Evolutionary conservation across 35 echinoderm and acorn worm genomes (phyloP), one percentile per base, ranked within the genome.

Genomic region (Holothuria glaberrima): DNA sequence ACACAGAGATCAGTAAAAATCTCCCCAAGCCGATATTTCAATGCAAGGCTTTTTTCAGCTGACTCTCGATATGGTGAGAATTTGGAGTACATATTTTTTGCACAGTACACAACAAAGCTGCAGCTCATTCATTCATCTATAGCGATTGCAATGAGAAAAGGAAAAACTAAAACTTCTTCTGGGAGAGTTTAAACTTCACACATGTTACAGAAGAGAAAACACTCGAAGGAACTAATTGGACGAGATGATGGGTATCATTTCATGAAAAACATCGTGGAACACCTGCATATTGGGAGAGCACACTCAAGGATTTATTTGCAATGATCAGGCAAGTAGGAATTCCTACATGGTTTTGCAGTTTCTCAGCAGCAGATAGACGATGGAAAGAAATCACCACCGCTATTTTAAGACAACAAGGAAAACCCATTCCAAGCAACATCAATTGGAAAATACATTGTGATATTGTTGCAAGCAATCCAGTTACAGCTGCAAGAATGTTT

Each of bases 401-500:
- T 22, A 46, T 89, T 24, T 41, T 89, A 36, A 60, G 46, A 52
- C 75, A 92, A 78, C 64, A 62, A 72, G 86, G 86, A 64, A 77
- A 91, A 31, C 7, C 21, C 65, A 78, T 71, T 22, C 88, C 60
- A 57, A 56, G 31, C 35, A 74, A 95, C 26, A 62, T 89, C 12
- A 85, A 88, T 34, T 91, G 89, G 36, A 61, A 76, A 88, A 88
- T 84, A 19, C 81, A 94, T 64, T 95, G 94, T 86, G 70, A 86
- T 41, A 81, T 92, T 6, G 3, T 86, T 38, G 75, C 35, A 26
- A 67, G 68, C 33, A 88, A 94, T 66, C 89, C 93, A 19, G 89
- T 91, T 0, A 90, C 90, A 67, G 94, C 71, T 30, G 94, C 94
- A 6, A 92, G 90, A 92, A 92, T 95, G 86, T 95, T 95, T 82